Evolutionary conservation across 2,888 invertebrate genomes (phyloP), one percentile per base, ranked within the genome.

Genomic region (Clostera curtula): DNA sequence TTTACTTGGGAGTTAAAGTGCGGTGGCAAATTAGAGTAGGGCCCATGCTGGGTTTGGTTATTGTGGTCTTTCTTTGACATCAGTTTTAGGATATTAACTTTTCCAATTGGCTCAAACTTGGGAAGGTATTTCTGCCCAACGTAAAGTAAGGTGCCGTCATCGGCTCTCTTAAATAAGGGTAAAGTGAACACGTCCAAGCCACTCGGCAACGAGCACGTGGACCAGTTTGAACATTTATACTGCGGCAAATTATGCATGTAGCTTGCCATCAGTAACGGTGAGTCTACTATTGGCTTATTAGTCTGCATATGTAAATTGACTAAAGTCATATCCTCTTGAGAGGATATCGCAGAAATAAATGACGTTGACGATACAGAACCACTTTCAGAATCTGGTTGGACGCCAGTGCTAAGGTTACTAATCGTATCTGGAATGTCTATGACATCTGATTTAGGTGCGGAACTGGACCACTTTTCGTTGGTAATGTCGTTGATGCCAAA

Each of bases 231-330:
- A 53, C 93, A 93, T 33, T 64, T 75, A 48, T 91, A 91, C 76
- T 96, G 96, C 2, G 96, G 95, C 56, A 98, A 82, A 69, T 97
- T 96, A 51, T 92, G 92, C 62, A 94, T 90, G 64, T 98, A 98
- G 57, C 96, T 96, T 3, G 96, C 93, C 95, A 98, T 96, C 1
- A 98, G 80, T 27, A 98, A 80, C 0, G 97, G 96, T 0, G 97
- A 97, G 56, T 97, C 95, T 4, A 95, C 91, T 39, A 98, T 97
- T 0, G 97, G 93, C 34, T 89, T 86, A 64, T 95, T 95, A 12
- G 96, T 91, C 80, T 98, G 97, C 89, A 95, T 94, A 56, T 97
- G 96, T 8, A 98, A 85, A 73, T 97, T 96, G 0, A 98, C 95
- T 28, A 96, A 73, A 0, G 95, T 95, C 71, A 95, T 90, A 61